Evolutionary conservation across 2,888 invertebrate species (phyloP).

Genomic region (Orthosia gothica): DNA sequence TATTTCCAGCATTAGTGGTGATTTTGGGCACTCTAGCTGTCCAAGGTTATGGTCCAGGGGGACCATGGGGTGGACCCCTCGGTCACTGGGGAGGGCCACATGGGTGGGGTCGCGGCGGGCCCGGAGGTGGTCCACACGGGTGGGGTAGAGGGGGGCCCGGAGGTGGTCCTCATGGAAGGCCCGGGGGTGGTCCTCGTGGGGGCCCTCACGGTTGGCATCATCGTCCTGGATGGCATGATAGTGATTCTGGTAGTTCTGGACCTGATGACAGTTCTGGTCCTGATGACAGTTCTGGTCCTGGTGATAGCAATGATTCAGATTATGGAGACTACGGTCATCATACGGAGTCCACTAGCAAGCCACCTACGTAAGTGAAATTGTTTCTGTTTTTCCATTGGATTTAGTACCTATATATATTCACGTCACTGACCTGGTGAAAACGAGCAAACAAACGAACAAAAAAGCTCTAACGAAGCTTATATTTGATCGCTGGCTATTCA

Average conservation of each 20-base stretch:
- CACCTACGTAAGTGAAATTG: constrained; percentile 25
- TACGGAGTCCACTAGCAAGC: constrained; percentile 17
- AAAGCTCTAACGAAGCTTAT: neutral
- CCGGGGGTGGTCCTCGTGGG: too few relatives aligned
- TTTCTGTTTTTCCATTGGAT: neutral
- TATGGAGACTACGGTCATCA: constrained; percentile 19
- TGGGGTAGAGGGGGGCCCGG: too few relatives aligned
- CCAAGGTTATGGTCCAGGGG: constrained; percentile 37
- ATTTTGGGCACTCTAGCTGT: constrained; percentile 39
- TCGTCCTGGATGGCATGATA: too few relatives aligned
- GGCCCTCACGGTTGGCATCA: too few relatives aligned
- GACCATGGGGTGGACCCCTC: too few relatives aligned
- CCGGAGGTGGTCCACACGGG: too few relatives aligned
- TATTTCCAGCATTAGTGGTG: constrained; percentile 40
- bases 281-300: neutral
- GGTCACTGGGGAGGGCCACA: too few relatives aligned
- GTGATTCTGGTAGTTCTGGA: too few relatives aligned
- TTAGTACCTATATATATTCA: neutral
- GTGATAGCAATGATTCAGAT: constrained; percentile 9
- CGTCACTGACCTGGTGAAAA: neutral
- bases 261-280: neutral
- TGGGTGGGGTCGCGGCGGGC: too few relatives aligned
- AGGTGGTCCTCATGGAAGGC: too few relatives aligned
- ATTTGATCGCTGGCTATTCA: too few relatives aligned
- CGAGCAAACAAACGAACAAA: neutral